Base-by-base conservation (phyloP, 1,140 invertebrate species). In the Teleogryllus occipitalis region DNA sequence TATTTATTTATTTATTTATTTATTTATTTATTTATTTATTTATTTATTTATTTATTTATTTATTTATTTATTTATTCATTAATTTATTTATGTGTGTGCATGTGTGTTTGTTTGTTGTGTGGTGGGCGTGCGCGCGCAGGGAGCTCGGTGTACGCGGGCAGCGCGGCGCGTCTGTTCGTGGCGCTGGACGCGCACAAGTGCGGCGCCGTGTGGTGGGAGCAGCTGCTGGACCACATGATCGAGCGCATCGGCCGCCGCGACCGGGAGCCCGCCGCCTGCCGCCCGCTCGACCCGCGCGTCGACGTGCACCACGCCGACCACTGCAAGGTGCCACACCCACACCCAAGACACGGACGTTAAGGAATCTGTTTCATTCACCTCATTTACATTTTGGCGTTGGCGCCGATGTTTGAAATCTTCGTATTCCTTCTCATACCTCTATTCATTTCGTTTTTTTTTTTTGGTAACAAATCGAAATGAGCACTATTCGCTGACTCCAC, bases 181-280 rank as follows among this genome's bases (percentile, higher is more conserved):
- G 49, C 54, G 8, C n/a, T 80, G 47, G 75, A 80, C 47, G 49
- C 27, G 1, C 39, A 49, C 8, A 49, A 77, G 47, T 22, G 22
- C n/a, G 79, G 79, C 14, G 74, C 47, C 8, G 75, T 80, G 7
- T 80, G 79, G 79, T 80, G 79, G 79, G 79, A 80, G 47, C 27
- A 80, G 22, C 18, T 80, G n/a, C 47, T 80, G 74, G 79, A 80
- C 54, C 47, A 80, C 21, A 18, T 80, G 10, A 75, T 80, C 75
- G 75, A 80, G 7, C 74, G 48, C 47, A 15, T 80, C 5, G 79
- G 74, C 8, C 48, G 27, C n/a, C 65, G 54, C 78, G 74, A 75
- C 21, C 65, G 54, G 15, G 49, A 12, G 15, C 47, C 7, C 22
- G 73, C 27, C 54, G 18, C 27, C 15, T 15, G 48, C 7, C 47